Evolutionary conservation across 2,113 vertebrate species (phyloP).

Genomic region (Bubo scandiacus): DNA sequence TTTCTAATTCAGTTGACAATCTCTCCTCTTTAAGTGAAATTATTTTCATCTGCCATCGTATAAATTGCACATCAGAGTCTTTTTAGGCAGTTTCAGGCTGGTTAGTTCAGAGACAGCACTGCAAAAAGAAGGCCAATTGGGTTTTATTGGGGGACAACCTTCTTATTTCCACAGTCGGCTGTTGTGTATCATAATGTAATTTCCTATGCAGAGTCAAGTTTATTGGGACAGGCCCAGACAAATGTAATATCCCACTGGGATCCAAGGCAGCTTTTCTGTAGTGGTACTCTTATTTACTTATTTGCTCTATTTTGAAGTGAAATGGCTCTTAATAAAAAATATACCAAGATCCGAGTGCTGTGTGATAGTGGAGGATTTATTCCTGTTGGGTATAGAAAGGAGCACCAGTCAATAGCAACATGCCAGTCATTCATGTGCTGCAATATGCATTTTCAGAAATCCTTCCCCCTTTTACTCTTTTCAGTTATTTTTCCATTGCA

Average conservation of each 20-base stretch:
- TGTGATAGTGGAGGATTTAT: not conserved
- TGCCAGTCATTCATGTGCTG: rapidly evolving
- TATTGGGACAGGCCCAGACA: not conserved
- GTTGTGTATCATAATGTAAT: not conserved
- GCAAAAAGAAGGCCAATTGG: not conserved
- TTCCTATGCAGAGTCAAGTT: not conserved
- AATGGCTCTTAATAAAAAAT: not conserved
- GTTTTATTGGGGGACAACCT: not conserved
- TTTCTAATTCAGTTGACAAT: slow-evolving; percentile 35
- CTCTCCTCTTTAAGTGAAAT: slow-evolving; percentile 57
- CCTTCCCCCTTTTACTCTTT: not conserved
- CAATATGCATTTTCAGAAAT: not conserved
- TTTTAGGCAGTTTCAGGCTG: slow-evolving; percentile 61
- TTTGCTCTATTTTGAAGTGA: not conserved
- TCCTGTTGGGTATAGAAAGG: not conserved
- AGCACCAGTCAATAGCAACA: not conserved
- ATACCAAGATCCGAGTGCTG: not conserved
- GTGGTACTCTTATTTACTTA: not conserved
- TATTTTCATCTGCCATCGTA: slow-evolving; percentile 2
- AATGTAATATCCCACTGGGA: slow-evolving; percentile 3
- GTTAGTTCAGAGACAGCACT: slow-evolving; percentile 54
- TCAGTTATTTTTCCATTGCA: not conserved
- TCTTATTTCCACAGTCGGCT: not conserved
- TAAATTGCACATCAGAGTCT: slow-evolving; percentile 62
- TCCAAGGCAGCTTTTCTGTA: not conserved